Conservation (phyloP, 2,888 invertebrate species). For the Syrphus vitripennis region DNA sequence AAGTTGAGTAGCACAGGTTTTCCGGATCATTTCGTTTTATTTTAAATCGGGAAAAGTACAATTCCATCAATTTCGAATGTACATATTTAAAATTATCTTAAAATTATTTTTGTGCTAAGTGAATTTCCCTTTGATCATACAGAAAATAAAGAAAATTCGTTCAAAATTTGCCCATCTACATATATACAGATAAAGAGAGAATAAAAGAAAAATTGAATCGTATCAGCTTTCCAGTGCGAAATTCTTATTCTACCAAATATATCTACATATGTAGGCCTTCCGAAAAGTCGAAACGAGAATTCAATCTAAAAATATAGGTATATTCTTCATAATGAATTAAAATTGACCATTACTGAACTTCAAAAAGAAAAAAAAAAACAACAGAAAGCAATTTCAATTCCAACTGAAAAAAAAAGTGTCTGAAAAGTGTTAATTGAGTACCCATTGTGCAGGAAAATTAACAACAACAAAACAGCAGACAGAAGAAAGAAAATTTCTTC, state of each 20-base stretch:
- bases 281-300: not conserved
- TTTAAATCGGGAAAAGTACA: slow-evolving; percentile 23
- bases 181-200: not conserved
- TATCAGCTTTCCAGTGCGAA: slow-evolving; percentile 55
- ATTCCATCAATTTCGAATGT: not conserved
- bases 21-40: slow-evolving; percentile 26
- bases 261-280: not conserved
- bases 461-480: slow-evolving; percentile 16
- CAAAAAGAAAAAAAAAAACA: not conserved
- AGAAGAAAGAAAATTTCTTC: slow-evolving; percentile 35
- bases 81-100: slow-evolving; percentile 14
- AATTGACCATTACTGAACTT: not conserved
- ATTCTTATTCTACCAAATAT: not conserved
- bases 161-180: slow-evolving; percentile 29
- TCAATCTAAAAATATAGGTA: not conserved
- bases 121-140: not conserved
- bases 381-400: not conserved
- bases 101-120: not conserved
- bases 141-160: slow-evolving; percentile 7
- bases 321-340: not conserved
- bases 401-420: not conserved
- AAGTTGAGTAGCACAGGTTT: slow-evolving; percentile 37
- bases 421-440: slow-evolving; percentile 35
- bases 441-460: slow-evolving; percentile 24
- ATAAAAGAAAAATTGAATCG: slow-evolving; percentile 20